A percentile compares a stretch with the other conserved stretches of the same genome.
phyloP scores from a whole-genome alignment of 2,888 invertebrate genomes.

The Dicyrtoma fusca region DNA sequence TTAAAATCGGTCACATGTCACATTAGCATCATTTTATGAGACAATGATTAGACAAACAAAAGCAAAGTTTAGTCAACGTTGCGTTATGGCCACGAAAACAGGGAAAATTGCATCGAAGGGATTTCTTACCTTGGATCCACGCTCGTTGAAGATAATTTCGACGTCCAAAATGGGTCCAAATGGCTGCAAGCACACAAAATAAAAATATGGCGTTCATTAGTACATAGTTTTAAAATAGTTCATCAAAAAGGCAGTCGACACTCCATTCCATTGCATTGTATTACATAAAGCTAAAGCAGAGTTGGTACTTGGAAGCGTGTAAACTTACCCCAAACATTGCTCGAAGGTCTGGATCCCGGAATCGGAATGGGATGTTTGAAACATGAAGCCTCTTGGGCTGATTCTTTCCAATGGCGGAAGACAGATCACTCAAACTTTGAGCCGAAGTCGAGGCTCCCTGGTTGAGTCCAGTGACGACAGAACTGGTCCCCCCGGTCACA shows the following conservation, averaged over 20 bases:
- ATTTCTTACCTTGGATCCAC: constrained; percentile 96
- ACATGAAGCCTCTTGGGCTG: constrained; percentile 92
- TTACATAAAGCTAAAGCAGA: too few relatives aligned
- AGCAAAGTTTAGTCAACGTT: too few relatives aligned
- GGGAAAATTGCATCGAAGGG: too few relatives aligned
- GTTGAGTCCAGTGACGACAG: constrained; percentile 57
- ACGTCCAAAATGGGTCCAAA: constrained; percentile 98
- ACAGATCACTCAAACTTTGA: constrained; percentile 50
- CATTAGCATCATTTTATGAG: too few relatives aligned
- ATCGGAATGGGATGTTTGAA: constrained; percentile 99
- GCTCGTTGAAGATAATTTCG: constrained; percentile 99
- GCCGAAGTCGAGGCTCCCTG: constrained; percentile 52
- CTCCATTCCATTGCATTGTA: too few relatives aligned
- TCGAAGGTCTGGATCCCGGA: constrained; percentile 97
- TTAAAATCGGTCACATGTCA: too few relatives aligned
- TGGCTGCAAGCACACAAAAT: constrained; percentile 80
- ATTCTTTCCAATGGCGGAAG: constrained; percentile 58
- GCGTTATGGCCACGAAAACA: too few relatives aligned
- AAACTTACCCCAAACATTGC: constrained; percentile 96
- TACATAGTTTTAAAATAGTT: too few relatives aligned
- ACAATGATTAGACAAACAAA: too few relatives aligned
- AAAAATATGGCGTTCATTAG: too few relatives aligned
- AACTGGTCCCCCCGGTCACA: constrained; percentile 59
- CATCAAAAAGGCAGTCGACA: too few relatives aligned
- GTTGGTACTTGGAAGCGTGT: too few relatives aligned